A percentile compares a stretch with the other conserved stretches of the same genome.
Evolutionary conservation across 2,113 vertebrate genomes (phyloP).

Genomic region (Columba livia): DNA sequence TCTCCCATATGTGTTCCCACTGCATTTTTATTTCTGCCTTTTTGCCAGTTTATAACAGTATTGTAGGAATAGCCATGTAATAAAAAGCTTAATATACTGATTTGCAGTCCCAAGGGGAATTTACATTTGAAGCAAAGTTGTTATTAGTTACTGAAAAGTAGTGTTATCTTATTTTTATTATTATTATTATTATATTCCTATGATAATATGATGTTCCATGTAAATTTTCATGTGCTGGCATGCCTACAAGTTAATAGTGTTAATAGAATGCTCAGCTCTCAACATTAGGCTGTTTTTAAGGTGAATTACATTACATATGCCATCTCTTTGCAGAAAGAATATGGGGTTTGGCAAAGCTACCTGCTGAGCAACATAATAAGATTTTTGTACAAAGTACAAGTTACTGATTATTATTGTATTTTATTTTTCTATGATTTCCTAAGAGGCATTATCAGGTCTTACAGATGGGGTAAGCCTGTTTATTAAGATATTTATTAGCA

Average conservation of each 20-base stretch:
- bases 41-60: neutral
- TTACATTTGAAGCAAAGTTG: slow-evolving; percentile 44
- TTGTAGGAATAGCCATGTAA: slow-evolving; percentile 24
- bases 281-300: slow-evolving; percentile 74
- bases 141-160: slow-evolving; percentile 62
- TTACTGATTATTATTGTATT: slow-evolving; percentile 93
- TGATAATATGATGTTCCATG: slow-evolving; percentile 69
- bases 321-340: slow-evolving; percentile 81
- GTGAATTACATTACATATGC: slow-evolving; percentile 74
- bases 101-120: slow-evolving; percentile 55
- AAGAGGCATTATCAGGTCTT: slow-evolving; percentile 94
- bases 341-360: slow-evolving; percentile 93
- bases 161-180: slow-evolving; percentile 47
- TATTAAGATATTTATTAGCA: slow-evolving; percentile 94
- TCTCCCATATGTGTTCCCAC: neutral
- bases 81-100: neutral
- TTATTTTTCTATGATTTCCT: slow-evolving; percentile 99
- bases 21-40: slow-evolving; percentile 15
- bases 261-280: slow-evolving; percentile 82
- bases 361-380: slow-evolving; percentile 94
- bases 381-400: slow-evolving; percentile 99
- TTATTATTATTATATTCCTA: slow-evolving; percentile 51
- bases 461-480: slow-evolving; percentile 90
- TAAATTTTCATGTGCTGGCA: slow-evolving; percentile 80
- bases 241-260: slow-evolving; percentile 82